phyloP scores from a whole-genome alignment of 2,797 vertebrate genomes.

The Melanogrammus aeglefinus region DNA sequence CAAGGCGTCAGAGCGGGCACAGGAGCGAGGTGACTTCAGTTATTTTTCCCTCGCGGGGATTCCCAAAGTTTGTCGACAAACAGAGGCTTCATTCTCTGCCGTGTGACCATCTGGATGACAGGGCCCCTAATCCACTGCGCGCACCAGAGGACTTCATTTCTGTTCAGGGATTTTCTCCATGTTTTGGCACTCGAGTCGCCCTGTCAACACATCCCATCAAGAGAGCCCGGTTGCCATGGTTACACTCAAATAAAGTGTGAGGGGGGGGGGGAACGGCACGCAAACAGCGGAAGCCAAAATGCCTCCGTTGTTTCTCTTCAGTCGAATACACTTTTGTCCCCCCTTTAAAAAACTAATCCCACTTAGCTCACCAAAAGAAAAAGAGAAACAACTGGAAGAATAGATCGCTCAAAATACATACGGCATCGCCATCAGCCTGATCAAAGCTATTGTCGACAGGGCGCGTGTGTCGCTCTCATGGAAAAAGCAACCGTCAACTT shows the following conservation, averaged over 20 bases:
- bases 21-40: not conserved
- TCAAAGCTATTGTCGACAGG: conserved; percentile 40
- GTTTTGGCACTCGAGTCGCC: conserved; percentile 42
- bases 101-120: conserved; percentile 25
- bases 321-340: conserved; percentile 23
- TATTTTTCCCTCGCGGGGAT: not conserved
- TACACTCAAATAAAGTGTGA: conserved; percentile 46
- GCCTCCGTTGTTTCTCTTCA: conserved; percentile 41
- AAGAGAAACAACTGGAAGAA: conserved; percentile 23
- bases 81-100: conserved; percentile 24
- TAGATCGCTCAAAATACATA: conserved; percentile 38
- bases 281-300: conserved; percentile 34
- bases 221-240: conserved; percentile 54
- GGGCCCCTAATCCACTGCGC: conserved; percentile 33
- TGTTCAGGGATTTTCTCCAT: conserved; percentile 47
- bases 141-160: conserved; percentile 31
- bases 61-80: conserved; percentile 12
- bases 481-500: not conserved
- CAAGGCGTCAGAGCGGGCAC: not conserved
- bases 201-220: conserved; percentile 64
- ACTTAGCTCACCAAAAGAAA: conserved; percentile 11
- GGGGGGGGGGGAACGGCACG: conserved; percentile 12
- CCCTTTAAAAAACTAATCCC: not conserved
- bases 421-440: conserved; percentile 44
- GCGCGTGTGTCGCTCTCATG: not conserved